Evolutionary conservation across 2,113 vertebrate species (phyloP), one percentile per base, ranked within the genome.

Genomic region (Rafetus swinhoei): DNA sequence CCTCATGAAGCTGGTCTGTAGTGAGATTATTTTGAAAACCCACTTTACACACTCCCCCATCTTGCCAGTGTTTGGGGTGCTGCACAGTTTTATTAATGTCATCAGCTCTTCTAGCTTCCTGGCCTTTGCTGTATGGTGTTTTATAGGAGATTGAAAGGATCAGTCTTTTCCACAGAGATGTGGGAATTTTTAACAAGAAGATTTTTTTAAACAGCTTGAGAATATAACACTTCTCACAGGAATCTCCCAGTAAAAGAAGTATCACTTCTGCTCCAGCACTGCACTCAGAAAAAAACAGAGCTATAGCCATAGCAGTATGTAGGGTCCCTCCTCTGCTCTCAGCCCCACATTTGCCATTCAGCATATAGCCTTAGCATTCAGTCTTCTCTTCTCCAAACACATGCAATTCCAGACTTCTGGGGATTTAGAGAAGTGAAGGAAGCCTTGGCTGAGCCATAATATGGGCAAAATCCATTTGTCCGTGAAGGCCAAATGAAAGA

Each of bases 91-190:
- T 16, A 6, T 50, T 39, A n/a, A 50, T 56, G 84, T 5, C 56
- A 9, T 10, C 21, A 76, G 85, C 0, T 0, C 77, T 56, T 5
- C 53, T 72, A 3, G 0, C 2, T 82, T 57, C 79, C 76, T 83
- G 93, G 22, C 85, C 92, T 83, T 89, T 95, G 85, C 90, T 86
- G 72, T 90, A 79, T 53, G 80, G 29, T 29, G 32, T 74, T 88
- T 55, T 77, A 50, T 69, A 1, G 15, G 62, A 79, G 27, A 79
- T 55, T 52, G 76, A 60, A 81, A 74, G 13, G 32, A 9, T 60
- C 82, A 15, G 32, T 7, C 3, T n/a, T 35, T 86, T 76, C 21
- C 91, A 77, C 57, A 72, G 65, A 35, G 32, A 76, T 1, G 0
- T 12, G 39, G 77, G 29, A 79, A 35, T 92, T 89, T 87, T 93